Evolutionary conservation across 2,888 invertebrate species (phyloP).

Genomic region (Drosophila kambysellisi): DNA sequence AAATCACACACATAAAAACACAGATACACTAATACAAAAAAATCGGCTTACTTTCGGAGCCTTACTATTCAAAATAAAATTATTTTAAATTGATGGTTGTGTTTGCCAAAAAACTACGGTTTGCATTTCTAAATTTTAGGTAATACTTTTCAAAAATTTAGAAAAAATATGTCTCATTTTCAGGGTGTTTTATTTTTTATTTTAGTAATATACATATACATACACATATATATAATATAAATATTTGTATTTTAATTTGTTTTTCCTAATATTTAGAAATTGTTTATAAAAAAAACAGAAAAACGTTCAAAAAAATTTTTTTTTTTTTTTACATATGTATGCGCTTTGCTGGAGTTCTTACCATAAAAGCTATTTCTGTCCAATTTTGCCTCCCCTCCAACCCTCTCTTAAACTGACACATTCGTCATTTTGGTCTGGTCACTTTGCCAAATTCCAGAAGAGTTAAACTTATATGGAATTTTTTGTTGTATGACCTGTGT

Average conservation of each 20-base stretch:
- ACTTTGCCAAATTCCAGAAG: background rate
- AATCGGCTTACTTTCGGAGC: background rate
- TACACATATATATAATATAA: too few relatives aligned
- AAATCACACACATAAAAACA: background rate
- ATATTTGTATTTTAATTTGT: too few relatives aligned
- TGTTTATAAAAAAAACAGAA: background rate
- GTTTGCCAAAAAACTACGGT: too few relatives aligned
- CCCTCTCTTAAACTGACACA: background rate
- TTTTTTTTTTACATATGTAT: background rate
- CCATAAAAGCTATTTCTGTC: constrained; percentile 22
- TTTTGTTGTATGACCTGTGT: background rate
- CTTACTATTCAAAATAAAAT: too few relatives aligned
- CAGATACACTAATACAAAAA: background rate
- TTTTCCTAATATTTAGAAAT: background rate
- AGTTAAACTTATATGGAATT: background rate
- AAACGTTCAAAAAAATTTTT: background rate
- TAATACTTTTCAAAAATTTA: too few relatives aligned
- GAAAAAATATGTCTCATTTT: background rate
- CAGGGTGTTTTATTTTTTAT: background rate
- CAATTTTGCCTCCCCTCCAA: background rate
- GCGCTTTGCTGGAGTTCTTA: background rate
- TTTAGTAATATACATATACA: too few relatives aligned
- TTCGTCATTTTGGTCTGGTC: background rate
- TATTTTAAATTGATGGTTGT: too few relatives aligned
- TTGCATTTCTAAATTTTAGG: too few relatives aligned